Conservation (phyloP, 1,140 invertebrate genomes). For the Sycobia sp. region DNA sequence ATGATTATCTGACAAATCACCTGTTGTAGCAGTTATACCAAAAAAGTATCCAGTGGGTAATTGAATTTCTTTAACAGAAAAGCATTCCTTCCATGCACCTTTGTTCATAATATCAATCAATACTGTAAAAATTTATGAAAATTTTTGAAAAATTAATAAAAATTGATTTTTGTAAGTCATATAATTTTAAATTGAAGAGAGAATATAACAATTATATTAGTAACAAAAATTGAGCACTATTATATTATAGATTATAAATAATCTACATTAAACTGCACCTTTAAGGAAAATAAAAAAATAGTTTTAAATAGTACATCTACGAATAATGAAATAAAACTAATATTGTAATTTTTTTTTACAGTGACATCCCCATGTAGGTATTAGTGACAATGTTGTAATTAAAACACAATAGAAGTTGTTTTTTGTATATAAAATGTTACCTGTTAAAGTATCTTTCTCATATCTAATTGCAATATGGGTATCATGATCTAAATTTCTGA, state of each 20-base stretch:
- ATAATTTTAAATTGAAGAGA: neutral
- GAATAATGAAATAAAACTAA: too few relatives aligned
- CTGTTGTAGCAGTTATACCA: slow-evolving; percentile 94
- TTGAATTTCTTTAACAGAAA: slow-evolving; percentile 85
- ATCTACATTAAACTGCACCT: too few relatives aligned
- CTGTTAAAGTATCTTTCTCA: slow-evolving; percentile 84
- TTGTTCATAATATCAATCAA: slow-evolving; percentile 91
- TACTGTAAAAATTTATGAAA: slow-evolving; percentile 64
- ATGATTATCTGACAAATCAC: slow-evolving; percentile 96
- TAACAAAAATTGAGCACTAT: too few relatives aligned
- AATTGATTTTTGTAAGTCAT: too few relatives aligned
- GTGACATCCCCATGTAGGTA: too few relatives aligned
- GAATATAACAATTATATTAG: neutral
- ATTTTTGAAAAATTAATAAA: neutral
- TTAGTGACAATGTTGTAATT: neutral
- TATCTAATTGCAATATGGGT: slow-evolving; percentile 91
- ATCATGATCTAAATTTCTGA: slow-evolving; percentile 91
- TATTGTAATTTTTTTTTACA: too few relatives aligned
- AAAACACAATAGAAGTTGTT: neutral
- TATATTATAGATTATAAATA: too few relatives aligned
- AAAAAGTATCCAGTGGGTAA: slow-evolving; percentile 96
- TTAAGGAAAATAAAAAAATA: neutral
- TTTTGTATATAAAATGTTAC: slow-evolving; percentile 57
- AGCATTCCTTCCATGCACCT: slow-evolving; percentile 92
- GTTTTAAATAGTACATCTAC: too few relatives aligned